These are phyloP conservation scores for Chiloscyllium plagiosum DNA, from an alignment of 2,113 vertebrate genomes.

Conservation along the genomic window DNA sequence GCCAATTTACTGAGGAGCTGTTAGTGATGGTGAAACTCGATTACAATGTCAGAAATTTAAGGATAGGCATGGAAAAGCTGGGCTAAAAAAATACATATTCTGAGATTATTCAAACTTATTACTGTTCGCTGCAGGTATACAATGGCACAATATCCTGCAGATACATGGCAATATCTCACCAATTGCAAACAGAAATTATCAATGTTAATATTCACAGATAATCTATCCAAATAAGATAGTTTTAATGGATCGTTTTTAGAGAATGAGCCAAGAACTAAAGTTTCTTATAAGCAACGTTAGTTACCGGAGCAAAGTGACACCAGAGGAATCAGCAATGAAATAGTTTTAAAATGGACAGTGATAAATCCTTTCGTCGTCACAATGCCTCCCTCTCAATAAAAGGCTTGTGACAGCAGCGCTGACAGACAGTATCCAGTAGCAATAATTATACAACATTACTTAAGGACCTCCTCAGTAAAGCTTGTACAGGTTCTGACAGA, in stretches of 20 bases:
- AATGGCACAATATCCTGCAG: too few species aligned
- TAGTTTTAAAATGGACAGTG: not conserved
- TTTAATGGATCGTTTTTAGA: not conserved
- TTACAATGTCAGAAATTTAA: not conserved
- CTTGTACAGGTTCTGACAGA: not conserved
- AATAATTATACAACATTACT: not conserved
- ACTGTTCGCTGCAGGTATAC: not conserved
- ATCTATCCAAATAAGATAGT: not conserved
- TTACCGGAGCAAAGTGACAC: not conserved
- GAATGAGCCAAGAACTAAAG: not conserved
- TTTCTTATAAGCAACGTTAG: not conserved
- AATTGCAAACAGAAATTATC: not conserved
- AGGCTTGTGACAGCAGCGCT: conserved; percentile 15
- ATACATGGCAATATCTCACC: not conserved
- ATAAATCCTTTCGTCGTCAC: conserved; percentile 2
- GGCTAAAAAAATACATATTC: not conserved
- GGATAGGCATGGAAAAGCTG: not conserved
- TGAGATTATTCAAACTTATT: not conserved
- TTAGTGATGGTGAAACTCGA: not conserved
- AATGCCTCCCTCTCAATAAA: conserved; percentile 9
- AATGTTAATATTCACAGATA: not conserved
- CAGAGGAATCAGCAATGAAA: not conserved
- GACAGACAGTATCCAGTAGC: conserved; percentile 19
- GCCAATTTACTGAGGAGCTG: not conserved
- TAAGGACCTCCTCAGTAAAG: not conserved